Evolutionary conservation across 2,113 vertebrate species (phyloP).

Genomic region (Barnardius zonarius): DNA sequence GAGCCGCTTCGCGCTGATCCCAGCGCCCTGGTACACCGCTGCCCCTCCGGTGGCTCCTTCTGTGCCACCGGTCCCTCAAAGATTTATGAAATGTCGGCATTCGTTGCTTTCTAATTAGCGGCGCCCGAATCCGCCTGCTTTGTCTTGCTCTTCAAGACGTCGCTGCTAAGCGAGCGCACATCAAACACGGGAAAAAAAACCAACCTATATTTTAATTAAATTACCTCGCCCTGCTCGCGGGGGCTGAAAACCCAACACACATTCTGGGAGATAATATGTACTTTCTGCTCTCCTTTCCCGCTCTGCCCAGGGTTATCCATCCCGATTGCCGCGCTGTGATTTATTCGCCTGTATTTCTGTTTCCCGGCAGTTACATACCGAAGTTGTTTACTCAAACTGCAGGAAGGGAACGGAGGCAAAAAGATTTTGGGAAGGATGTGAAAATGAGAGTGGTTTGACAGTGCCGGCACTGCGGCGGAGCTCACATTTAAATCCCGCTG

Average conservation of each 20-base stretch:
- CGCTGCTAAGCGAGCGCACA: background rate
- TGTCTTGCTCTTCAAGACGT: background rate
- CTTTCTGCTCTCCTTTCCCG: background rate
- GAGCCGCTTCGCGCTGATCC: background rate
- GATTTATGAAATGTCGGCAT: background rate
- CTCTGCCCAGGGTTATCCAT: background rate
- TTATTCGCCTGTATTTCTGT: background rate
- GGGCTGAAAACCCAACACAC: background rate
- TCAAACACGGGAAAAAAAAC: background rate
- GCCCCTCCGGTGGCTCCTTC: background rate
- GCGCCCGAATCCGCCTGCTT: background rate
- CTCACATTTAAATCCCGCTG: background rate
- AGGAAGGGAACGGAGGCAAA: background rate
- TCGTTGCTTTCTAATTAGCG: conserved; percentile 56
- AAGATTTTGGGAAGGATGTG: conserved; percentile 3
- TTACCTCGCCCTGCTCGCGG: background rate
- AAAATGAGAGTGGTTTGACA: background rate
- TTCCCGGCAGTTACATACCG: background rate
- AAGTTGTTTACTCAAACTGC: background rate
- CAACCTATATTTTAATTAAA: background rate
- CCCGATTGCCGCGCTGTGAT: background rate
- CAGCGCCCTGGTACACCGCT: background rate
- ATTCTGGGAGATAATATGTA: background rate
- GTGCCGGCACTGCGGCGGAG: background rate
- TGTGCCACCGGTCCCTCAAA: background rate